Percentiles rank a stretch among this genome's conserved stretches.
Conservation (phyloP, 1,140 invertebrate species). For the Hylaeus anthracinus region DNA sequence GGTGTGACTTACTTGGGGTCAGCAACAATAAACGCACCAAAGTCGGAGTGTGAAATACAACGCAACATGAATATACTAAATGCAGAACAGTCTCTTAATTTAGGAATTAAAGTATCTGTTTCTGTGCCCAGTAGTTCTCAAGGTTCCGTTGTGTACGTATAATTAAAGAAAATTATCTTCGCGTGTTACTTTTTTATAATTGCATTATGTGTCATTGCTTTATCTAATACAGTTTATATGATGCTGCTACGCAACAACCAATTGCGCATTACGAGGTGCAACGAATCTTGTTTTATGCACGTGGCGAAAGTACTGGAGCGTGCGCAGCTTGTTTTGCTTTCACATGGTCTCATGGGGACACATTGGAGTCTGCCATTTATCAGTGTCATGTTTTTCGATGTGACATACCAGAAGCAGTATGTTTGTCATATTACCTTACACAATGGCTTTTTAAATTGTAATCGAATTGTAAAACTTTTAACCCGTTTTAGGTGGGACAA, state of each 20-base stretch:
- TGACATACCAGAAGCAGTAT: conserved; percentile 98
- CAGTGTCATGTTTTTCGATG: conserved; percentile 98
- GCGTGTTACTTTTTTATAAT: background rate
- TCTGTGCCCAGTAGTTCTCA: conserved; percentile 95
- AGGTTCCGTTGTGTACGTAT: conserved; percentile 88
- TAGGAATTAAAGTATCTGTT: conserved; percentile 92
- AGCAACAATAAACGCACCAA: conserved; percentile 94
- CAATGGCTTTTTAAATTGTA: background rate
- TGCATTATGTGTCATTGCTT: background rate
- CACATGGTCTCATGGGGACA: conserved; percentile 96
- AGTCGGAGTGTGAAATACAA: conserved; percentile 97
- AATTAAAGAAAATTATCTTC: background rate
- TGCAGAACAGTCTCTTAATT: conserved; percentile 85
- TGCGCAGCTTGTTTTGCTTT: conserved; percentile 98
- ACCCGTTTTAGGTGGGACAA: conserved; percentile 83
- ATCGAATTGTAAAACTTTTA: background rate
- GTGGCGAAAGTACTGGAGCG: conserved; percentile 90
- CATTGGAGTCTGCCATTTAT: conserved; percentile 93
- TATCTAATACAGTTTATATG: conserved; percentile 88
- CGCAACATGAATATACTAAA: conserved; percentile 96
- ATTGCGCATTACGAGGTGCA: conserved; percentile 95
- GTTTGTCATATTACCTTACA: conserved; percentile 73
- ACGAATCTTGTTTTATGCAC: conserved; percentile 96
- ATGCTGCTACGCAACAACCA: conserved; percentile 90
- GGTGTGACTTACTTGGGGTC: conserved; percentile 97